These are phyloP conservation scores for Cataglyphis altisquamis DNA, from an alignment of 2,888 invertebrate species.

Conservation along the genomic window DNA sequence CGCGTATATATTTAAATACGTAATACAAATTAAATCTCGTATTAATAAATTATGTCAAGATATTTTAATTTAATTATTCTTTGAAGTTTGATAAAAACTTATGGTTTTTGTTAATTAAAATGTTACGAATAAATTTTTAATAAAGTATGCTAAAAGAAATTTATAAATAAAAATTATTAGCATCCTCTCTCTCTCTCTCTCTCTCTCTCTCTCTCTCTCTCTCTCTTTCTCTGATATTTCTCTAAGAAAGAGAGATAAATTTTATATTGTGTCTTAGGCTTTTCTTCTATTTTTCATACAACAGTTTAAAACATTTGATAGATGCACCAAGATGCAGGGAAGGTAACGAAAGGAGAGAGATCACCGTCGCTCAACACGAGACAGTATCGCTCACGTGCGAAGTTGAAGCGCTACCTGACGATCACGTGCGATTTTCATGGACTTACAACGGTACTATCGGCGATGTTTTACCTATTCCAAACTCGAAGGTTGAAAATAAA, in stretches of 20 bases:
- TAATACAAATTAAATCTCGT: too few species aligned
- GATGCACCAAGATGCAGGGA: conserved; percentile 93
- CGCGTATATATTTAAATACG: neutral
- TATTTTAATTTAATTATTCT: neutral
- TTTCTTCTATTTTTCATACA: neutral
- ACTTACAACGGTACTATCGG: conserved; percentile 93
- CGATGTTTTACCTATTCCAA: conserved; percentile 91
- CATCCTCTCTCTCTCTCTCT: neutral
- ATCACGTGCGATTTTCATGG: conserved; percentile 93
- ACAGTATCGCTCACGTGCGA: conserved; percentile 92
- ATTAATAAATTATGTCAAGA: neutral
- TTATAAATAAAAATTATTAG: neutral
- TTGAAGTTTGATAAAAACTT: neutral
- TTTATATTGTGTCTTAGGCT: neutral
- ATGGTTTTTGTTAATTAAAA: neutral
- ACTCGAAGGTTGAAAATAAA: conserved; percentile 88
- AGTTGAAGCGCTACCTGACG: conserved; percentile 92
- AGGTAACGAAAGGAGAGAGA: conserved; percentile 90
- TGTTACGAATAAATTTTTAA: neutral
- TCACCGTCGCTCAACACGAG: conserved; percentile 92
- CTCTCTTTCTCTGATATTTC: neutral
- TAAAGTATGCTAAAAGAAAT: neutral
- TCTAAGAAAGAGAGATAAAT: neutral
- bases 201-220: too few species aligned
- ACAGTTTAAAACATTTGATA: conserved; percentile 79